Evolutionary conservation across 2,113 vertebrate species (phyloP), one percentile per base, ranked within the genome.

Genomic region (Stegastes partitus): DNA sequence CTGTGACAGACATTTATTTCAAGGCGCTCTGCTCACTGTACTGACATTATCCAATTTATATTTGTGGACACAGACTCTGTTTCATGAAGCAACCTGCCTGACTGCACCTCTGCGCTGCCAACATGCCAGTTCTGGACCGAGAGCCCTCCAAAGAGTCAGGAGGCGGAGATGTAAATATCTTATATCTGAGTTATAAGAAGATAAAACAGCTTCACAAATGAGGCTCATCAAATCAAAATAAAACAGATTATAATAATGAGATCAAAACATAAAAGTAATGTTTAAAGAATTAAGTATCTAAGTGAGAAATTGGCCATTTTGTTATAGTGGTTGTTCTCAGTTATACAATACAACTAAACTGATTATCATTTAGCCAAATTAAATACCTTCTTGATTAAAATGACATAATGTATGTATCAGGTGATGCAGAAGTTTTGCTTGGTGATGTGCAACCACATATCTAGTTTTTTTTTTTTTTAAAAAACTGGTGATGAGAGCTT

Each of bases 121-220:
- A 25, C 47, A 96, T 96, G 95, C 90, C 93, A 8, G 83, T 93
- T 79, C 83, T 93, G 80, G 69, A 93, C 47, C 70, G 23, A 73
- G 89, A 93, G 18, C 64, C 83, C 67, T 79, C 91, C 45, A 93
- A 84, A 84, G 90, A 86, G 54, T 70, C 18, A 28, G 82, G 56
- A 22, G 82, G 74, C n/a, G 73, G 39, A 26, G 77, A 88, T 88
- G 94, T 95, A 94, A 95, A 76, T 92, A 76, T 85, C 21, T 51
- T 73, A 11, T 45, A 31, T 75, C 4, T 76, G 1, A 31, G 3
- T 37, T 56, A 49, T 15, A 42, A 42, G 39, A 15, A 42, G 11
- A 15, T 42, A 14, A 14, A 42, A 42, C 4, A 14, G 39, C 14
- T 76, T 74, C 50, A 5, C 1, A 44, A 37, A 15, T 1, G 62